Evolutionary conservation across 1,140 invertebrate species (phyloP).

Genomic region (Phenacoccus solenopsis): DNA sequence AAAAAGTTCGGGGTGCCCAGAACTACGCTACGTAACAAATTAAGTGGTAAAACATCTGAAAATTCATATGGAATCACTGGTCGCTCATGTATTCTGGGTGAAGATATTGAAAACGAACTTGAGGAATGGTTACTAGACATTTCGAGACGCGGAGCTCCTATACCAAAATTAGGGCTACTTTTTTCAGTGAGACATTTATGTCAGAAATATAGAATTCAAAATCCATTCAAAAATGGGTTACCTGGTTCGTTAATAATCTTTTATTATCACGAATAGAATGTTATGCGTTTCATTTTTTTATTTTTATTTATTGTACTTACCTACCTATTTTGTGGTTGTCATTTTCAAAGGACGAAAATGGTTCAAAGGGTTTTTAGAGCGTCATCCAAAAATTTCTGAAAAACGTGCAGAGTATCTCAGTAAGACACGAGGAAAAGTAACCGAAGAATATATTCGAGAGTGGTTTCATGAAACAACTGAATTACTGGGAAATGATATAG

Average conservation of each 20-base stretch:
- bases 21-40: constrained; percentile 5
- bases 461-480: constrained; percentile 21
- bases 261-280: background rate
- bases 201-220: constrained; percentile 18
- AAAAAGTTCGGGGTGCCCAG: no score
- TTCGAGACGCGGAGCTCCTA: constrained; percentile 21
- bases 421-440: constrained; percentile 20
- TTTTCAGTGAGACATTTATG: constrained; percentile 21
- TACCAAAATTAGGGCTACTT: constrained; percentile 24
- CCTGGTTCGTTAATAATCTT: constrained; percentile 20
- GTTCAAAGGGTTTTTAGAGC: constrained; percentile 19
- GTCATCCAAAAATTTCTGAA: constrained; percentile 21
- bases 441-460: constrained; percentile 20
- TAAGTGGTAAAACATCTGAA: background rate
- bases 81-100: background rate
- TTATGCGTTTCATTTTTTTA: background rate
- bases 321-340: background rate
- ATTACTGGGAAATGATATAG: constrained; percentile 21
- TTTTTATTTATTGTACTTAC: background rate
- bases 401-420: constrained; percentile 21
- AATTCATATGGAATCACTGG: background rate
- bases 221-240: constrained; percentile 22
- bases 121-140: constrained; percentile 21
- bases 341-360: constrained; percentile 18
- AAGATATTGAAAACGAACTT: constrained; percentile 20